Percentiles rank a stretch among this genome's conserved stretches.
phyloP scores from a whole-genome alignment of 2,797 vertebrate genomes.

The Sebastes goodei region DNA sequence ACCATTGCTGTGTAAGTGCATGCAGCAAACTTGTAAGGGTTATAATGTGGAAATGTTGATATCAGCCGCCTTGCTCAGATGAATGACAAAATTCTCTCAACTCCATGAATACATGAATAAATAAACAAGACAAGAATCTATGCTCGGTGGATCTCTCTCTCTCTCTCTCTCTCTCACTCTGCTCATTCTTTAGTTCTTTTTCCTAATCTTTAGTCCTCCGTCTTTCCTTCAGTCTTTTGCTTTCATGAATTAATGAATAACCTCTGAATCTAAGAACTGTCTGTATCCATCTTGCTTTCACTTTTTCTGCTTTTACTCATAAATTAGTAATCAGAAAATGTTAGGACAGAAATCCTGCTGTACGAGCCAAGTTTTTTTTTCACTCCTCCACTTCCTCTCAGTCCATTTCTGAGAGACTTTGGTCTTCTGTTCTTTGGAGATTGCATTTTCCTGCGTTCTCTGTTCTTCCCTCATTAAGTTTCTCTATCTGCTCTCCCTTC shows the following conservation, averaged over 20 bases:
- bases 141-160: slow-evolving; percentile 54
- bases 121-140: slow-evolving; percentile 67
- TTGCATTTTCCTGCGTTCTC: slow-evolving; percentile 48
- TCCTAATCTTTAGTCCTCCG: slow-evolving; percentile 58
- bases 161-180: slow-evolving; percentile 28
- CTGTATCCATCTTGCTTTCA: slow-evolving; percentile 69
- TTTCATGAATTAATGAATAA: slow-evolving; percentile 81
- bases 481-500: slow-evolving; percentile 37
- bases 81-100: slow-evolving; percentile 72
- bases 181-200: slow-evolving; percentile 60
- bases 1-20: slow-evolving; percentile 24
- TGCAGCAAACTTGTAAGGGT: slow-evolving; percentile 51
- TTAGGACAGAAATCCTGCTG: slow-evolving; percentile 62
- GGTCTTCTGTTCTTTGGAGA: slow-evolving; percentile 54
- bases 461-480: slow-evolving; percentile 54
- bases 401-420: slow-evolving; percentile 52
- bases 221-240: slow-evolving; percentile 73
- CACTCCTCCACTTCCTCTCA: slow-evolving; percentile 21
- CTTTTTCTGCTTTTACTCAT: slow-evolving; percentile 72
- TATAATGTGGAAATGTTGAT: slow-evolving; percentile 69
- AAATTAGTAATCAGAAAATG: slow-evolving; percentile 77
- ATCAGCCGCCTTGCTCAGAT: slow-evolving; percentile 65
- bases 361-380: slow-evolving; percentile 22
- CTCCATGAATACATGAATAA: slow-evolving; percentile 79
- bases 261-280: slow-evolving; percentile 70